A percentile compares a stretch with the other conserved stretches of the same genome.
These are phyloP conservation scores for Mobula hypostoma DNA, from an alignment of 2,113 vertebrate species.

Conservation along the genomic window DNA sequence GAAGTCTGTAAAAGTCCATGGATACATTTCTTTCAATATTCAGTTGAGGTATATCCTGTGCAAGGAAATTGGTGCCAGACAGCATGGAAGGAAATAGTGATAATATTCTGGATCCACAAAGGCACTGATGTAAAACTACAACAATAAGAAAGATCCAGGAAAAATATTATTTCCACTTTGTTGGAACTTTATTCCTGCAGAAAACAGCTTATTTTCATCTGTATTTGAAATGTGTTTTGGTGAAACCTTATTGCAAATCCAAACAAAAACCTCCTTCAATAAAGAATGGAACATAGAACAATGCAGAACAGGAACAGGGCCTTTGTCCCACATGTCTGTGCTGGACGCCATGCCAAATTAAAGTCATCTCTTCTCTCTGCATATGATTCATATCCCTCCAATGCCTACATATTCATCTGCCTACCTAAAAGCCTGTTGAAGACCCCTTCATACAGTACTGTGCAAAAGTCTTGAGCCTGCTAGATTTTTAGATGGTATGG, in stretches of 20 bases:
- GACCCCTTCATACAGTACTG: too few relatives aligned
- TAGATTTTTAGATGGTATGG: too few relatives aligned
- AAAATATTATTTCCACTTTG: background rate
- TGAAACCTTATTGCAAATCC: background rate
- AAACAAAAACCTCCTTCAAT: background rate
- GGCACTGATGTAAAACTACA: background rate
- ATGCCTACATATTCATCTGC: too few relatives aligned
- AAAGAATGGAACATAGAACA: background rate
- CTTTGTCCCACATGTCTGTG: too few relatives aligned
- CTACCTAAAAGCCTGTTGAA: too few relatives aligned
- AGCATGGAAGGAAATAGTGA: background rate
- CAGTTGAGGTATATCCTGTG: background rate
- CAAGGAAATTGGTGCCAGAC: background rate
- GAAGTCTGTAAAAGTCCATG: background rate
- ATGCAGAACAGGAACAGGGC: too few relatives aligned
- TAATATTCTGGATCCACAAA: constrained; percentile 8
- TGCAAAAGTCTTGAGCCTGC: too few relatives aligned
- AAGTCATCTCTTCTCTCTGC: too few relatives aligned
- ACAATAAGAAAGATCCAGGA: background rate
- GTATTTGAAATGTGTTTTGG: background rate
- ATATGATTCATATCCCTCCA: too few relatives aligned
- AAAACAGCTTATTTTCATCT: background rate
- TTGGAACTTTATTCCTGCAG: background rate
- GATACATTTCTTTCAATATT: constrained; percentile 11
- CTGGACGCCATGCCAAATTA: too few relatives aligned